Conservation (phyloP, 2,113 vertebrate species). For the Geococcyx californianus region DNA sequence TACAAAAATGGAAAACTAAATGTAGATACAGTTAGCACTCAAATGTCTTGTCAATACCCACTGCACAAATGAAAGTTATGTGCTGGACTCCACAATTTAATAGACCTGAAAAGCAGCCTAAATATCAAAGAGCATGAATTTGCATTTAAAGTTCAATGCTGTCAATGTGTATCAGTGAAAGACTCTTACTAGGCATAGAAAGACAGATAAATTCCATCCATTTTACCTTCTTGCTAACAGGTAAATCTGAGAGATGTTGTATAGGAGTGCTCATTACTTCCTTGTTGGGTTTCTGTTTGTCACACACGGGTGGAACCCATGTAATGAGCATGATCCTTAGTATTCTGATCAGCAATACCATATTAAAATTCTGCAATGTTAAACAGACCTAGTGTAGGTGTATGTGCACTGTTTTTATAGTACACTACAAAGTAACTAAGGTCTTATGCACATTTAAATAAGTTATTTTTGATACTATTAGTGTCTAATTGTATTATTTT, state of each 20-base stretch:
- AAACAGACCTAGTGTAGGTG: neutral
- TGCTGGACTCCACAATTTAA: neutral
- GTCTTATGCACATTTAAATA: neutral
- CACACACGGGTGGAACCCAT: neutral
- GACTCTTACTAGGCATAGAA: neutral
- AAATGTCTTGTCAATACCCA: neutral
- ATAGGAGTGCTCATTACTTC: neutral
- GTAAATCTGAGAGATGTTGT: neutral
- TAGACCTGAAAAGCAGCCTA: neutral
- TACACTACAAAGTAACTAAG: neutral
- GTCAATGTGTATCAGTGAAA: neutral
- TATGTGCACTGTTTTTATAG: neutral
- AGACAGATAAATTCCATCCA: neutral
- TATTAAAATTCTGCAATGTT: neutral
- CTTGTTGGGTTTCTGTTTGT: neutral
- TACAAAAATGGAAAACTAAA: neutral
- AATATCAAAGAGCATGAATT: neutral
- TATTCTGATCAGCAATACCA: neutral
- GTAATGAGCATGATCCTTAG: neutral
- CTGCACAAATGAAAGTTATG: neutral
- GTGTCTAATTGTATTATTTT: neutral
- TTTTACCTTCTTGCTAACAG: neutral
- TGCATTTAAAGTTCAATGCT: neutral
- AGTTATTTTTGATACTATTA: neutral
- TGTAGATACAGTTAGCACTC: neutral